A percentile compares a stretch with the other conserved stretches of the same genome.
Evolutionary conservation across 2,797 vertebrate species (phyloP).

Genomic region (Corythornis leucogaster): DNA sequence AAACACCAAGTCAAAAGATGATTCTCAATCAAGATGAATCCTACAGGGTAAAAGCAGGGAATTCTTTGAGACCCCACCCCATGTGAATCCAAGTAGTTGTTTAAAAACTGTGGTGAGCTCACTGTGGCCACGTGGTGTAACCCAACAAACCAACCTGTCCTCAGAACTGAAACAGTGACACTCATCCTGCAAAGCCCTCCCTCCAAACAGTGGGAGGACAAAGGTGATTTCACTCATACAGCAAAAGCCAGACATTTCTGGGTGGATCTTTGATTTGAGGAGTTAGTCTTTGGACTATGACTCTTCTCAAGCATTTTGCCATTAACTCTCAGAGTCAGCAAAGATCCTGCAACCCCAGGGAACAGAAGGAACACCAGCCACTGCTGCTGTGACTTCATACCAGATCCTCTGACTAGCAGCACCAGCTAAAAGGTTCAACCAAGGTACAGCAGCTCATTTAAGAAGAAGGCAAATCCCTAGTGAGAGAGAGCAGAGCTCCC

Average conservation of each 20-base stretch:
- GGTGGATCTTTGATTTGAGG: neutral
- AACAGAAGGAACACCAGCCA: neutral
- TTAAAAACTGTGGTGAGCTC: neutral
- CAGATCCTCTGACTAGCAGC: neutral
- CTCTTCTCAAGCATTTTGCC: neutral
- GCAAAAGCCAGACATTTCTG: neutral
- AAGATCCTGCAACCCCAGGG: neutral
- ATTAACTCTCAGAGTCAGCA: neutral
- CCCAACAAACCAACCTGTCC: neutral
- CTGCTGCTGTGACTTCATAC: neutral
- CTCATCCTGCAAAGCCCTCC: neutral
- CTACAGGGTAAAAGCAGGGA: neutral
- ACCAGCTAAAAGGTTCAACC: neutral
- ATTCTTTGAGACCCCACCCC: neutral
- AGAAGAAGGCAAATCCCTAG: constrained; percentile 15
- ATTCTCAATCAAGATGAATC: neutral
- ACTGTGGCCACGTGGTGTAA: neutral
- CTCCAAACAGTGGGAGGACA: neutral
- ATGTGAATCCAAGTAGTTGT: neutral
- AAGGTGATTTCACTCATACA: neutral
- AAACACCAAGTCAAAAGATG: neutral
- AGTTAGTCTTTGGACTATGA: neutral
- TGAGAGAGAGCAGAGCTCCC: constrained; percentile 6
- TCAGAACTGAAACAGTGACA: neutral
- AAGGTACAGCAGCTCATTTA: constrained; percentile 34